Percentiles rank a stretch among this genome's conserved stretches.
Evolutionary conservation across 2,113 vertebrate genomes (phyloP).

Genomic region (Progne subis): DNA sequence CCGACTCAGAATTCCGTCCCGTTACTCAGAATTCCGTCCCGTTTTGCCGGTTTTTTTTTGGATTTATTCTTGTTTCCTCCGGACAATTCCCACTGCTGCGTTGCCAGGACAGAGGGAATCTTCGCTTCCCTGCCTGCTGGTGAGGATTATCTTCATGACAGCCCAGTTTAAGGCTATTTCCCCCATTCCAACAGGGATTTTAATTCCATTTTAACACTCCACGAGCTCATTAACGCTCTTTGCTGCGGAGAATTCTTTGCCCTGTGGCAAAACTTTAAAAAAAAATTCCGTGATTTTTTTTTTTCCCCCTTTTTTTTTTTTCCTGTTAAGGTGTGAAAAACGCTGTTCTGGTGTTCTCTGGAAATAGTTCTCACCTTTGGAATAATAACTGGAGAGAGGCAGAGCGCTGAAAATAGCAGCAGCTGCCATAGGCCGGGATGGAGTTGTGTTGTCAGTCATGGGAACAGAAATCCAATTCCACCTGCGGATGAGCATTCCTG

Average conservation of each 20-base stretch:
- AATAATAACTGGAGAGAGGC: neutral
- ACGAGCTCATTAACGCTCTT: neutral
- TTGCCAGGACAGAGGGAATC: neutral
- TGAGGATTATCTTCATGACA: neutral
- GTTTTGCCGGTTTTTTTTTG: neutral
- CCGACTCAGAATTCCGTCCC: accelerated
- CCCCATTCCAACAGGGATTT: neutral
- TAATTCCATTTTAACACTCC: neutral
- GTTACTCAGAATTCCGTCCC: neutral
- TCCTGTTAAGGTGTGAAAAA: neutral
- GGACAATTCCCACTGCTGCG: neutral
- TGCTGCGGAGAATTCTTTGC: neutral
- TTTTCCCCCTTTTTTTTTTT: neutral
- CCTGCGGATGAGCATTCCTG: slow-evolving; percentile 30
- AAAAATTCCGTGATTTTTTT: too few species aligned
- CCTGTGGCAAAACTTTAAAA: neutral
- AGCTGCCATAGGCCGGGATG: slow-evolving; percentile 6
- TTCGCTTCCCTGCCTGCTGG: neutral
- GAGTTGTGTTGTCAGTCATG: slow-evolving; percentile 43
- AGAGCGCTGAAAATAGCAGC: slow-evolving; percentile 5
- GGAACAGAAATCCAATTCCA: slow-evolving; percentile 53
- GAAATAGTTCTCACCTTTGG: slow-evolving; percentile 13
- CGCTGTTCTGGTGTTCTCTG: neutral
- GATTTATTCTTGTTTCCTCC: neutral
- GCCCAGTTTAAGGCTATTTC: neutral